phyloP scores from a whole-genome alignment of 1,140 invertebrate genomes.

The Onthophagus taurus region DNA sequence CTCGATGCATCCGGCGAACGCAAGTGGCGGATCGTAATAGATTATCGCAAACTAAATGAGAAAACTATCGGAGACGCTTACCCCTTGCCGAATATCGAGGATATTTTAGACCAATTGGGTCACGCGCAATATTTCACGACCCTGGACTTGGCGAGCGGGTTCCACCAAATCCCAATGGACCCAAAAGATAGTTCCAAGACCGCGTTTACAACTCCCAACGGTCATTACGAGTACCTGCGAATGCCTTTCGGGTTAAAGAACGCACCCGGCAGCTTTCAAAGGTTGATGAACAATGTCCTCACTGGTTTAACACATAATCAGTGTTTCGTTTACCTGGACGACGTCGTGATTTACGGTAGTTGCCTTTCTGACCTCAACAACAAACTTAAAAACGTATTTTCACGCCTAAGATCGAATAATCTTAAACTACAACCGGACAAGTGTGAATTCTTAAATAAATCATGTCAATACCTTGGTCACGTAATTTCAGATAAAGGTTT shows the following conservation, averaged over 20 bases:
- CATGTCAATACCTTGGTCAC: conserved; percentile 2
- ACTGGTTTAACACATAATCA: conserved; percentile 12
- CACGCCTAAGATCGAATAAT: conserved; percentile 13
- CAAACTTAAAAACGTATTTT: conserved; percentile 14
- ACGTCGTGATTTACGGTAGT: conserved; percentile 28
- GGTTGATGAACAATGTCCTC: conserved; percentile 23
- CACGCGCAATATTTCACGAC: conserved; percentile 19
- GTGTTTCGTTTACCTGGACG: conserved; percentile 26
- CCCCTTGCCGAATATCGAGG: conserved; percentile 11
- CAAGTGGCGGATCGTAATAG: too few species aligned
- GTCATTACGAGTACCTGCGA: conserved; percentile 28
- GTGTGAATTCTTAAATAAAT: conserved; percentile 21
- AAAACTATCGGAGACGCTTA: conserved; percentile 6
- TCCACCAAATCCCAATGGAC: conserved; percentile 21
- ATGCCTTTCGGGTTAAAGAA: conserved; percentile 29
- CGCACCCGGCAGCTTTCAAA: conserved; percentile 14
- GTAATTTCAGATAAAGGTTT: conserved; percentile 10
- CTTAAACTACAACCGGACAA: conserved; percentile 23
- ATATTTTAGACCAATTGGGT: conserved; percentile 19
- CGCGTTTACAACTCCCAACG: conserved; percentile 29
- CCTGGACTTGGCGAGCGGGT: conserved; percentile 36
- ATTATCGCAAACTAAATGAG: too few species aligned
- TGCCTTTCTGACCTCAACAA: conserved; percentile 17
- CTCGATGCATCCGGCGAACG: conserved; percentile 2
- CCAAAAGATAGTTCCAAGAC: conserved; percentile 37